phyloP scores from a whole-genome alignment of 2,888 invertebrate species.

The Pammene fasciana region DNA sequence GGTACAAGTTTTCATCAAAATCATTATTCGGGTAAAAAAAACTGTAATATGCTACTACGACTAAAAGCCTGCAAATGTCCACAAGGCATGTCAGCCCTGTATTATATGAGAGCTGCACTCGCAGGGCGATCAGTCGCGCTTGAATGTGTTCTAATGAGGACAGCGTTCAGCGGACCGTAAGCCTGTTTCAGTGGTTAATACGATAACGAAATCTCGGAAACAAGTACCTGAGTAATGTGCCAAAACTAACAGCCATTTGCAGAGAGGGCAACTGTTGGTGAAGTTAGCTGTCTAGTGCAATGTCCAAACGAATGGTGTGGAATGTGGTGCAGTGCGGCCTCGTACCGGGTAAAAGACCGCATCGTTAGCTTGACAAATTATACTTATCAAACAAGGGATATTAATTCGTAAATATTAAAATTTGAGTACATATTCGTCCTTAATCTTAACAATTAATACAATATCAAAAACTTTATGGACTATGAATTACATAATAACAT shows the following conservation, averaged over 20 bases:
- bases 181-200: conserved; percentile 73
- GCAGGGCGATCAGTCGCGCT: conserved; percentile 4
- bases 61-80: background rate
- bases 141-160: conserved; percentile 20
- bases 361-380: conserved; percentile 36
- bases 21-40: background rate
- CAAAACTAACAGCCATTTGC: conserved; percentile 32
- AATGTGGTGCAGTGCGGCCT: background rate
- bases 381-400: conserved; percentile 44
- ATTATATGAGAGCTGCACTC: conserved; percentile 1
- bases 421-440: conserved; percentile 64
- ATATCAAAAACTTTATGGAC: conserved; percentile 79
- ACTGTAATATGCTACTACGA: background rate
- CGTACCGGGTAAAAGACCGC: background rate
- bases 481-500: conserved; percentile 74
- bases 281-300: background rate
- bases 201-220: conserved; percentile 41
- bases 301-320: background rate
- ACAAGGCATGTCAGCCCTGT: background rate
- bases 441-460: conserved; percentile 75
- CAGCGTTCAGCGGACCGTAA: conserved; percentile 49
- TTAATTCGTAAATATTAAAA: conserved; percentile 53
- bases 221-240: conserved; percentile 43
- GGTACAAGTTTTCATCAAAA: conserved; percentile 37
- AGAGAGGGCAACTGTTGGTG: background rate